Evolutionary conservation across 2,797 vertebrate genomes (phyloP).

Genomic region (Harpagifer antarcticus): DNA sequence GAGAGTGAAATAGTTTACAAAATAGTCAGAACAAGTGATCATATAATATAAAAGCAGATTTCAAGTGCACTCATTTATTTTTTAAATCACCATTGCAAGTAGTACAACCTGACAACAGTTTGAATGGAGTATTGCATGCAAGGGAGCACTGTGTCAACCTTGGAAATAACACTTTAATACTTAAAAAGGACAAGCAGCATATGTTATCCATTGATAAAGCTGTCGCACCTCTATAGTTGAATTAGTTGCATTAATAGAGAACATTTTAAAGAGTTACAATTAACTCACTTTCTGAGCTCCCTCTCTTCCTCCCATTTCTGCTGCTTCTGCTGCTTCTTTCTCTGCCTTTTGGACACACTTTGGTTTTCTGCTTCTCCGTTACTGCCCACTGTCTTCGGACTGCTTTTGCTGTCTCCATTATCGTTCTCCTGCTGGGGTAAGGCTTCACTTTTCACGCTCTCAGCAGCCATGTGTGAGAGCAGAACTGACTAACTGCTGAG

Average conservation of each 20-base stretch:
- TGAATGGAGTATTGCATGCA: background rate
- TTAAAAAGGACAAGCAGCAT: background rate
- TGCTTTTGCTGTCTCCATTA: background rate
- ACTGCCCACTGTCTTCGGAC: background rate
- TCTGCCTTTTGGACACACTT: constrained; percentile 91
- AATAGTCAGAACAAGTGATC: no score
- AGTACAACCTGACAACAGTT: background rate
- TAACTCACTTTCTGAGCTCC: constrained; percentile 90
- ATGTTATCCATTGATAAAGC: background rate
- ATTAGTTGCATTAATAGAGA: background rate
- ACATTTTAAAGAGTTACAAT: background rate
- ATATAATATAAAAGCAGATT: no score
- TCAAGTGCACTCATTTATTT: background rate
- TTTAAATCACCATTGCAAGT: background rate
- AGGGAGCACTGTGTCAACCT: background rate
- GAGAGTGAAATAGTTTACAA: no score
- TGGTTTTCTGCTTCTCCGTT: constrained; percentile 40
- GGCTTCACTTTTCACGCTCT: background rate
- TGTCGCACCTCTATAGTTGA: background rate
- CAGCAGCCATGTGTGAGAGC: constrained; percentile 50
- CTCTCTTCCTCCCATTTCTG: constrained; percentile 96
- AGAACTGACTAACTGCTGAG: background rate
- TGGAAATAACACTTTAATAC: background rate
- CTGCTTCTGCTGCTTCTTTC: constrained; percentile 92
- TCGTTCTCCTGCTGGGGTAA: background rate